Base-by-base conservation (phyloP, 2,113 vertebrate species). In the Atlantisia rogersi region DNA sequence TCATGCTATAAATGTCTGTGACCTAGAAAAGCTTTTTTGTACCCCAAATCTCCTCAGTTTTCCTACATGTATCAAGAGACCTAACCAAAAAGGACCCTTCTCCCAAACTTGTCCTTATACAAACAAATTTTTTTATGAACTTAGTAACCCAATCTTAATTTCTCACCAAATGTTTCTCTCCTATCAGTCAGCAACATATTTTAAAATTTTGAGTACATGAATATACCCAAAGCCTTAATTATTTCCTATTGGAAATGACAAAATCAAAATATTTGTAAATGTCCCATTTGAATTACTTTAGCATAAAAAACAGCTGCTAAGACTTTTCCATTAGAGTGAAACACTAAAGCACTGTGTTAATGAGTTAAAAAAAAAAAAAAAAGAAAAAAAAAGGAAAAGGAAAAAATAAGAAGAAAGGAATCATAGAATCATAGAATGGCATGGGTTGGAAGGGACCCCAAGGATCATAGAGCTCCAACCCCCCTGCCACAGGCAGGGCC, bases 101-200 rank as follows among this genome's bases (percentile, higher is more conserved):
- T 22, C 2, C 3, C 3, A 58, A 65, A 40, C 2, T 13, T 53
- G 2, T 10, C 17, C 7, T 59, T 52, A 10, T 11, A n/a, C 4
- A 58, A 63, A 44, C 1, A 17, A 25, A 7, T 11, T 20, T 64
- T 76, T 74, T 46, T 28, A 48, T 32, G 55, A 50, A 50, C 5
- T 55, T 55, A 31, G 16, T 26, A 60, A 58, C 2, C 1, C 14
- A 67, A 0, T 74, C 12, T 59, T 52, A 53, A 6, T 53, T 74
- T 82, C 22, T 82, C 62, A 13, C 8, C 12, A 81, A 68, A 73
- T 15, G 4, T 81, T 86, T 90, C 5, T 19, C 8, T 79, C 18
- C 35, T 37, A 8, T 53, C 5, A 10, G 21, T 40, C 32, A 77
- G 55, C 13, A 77, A 65, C 24, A 44, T 10, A n/a, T 17, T 65